Conservation (phyloP, 2,113 vertebrate genomes). For the Notechis scutatus region DNA sequence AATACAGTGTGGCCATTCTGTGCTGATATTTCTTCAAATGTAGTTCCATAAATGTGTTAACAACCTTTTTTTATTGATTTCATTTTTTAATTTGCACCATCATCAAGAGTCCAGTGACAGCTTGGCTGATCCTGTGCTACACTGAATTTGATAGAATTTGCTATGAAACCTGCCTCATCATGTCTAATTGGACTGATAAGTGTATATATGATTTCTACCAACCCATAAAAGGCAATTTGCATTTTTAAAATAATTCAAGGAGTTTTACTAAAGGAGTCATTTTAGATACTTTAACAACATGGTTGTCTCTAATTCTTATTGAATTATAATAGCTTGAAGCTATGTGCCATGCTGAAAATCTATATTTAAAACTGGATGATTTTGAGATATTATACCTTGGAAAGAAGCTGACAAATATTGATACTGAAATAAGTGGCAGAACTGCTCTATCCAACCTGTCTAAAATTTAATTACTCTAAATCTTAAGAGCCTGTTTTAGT, state of each 20-base stretch:
- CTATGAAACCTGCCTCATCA: not conserved
- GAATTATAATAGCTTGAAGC: not conserved
- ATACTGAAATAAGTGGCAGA: conserved; percentile 19
- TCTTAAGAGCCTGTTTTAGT: conserved; percentile 25
- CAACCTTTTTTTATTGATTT: not conserved
- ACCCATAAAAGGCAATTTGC: not conserved
- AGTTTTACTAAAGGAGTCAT: not conserved
- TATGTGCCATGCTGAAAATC: not conserved
- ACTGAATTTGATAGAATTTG: not conserved
- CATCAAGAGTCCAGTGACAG: not conserved
- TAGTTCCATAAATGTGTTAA: not conserved
- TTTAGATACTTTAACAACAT: not conserved
- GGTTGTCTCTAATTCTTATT: not conserved
- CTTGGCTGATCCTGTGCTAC: not conserved
- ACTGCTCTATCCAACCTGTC: conserved; percentile 1
- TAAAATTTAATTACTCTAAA: conserved; percentile 44
- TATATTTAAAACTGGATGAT: not conserved
- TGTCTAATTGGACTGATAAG: not conserved
- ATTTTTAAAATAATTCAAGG: not conserved
- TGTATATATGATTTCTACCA: not conserved
- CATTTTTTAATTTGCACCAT: not conserved
- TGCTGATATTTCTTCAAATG: not conserved
- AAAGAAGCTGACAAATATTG: conserved; percentile 14
- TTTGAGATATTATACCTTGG: conserved; percentile 4
- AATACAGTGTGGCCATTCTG: not conserved